These are phyloP conservation scores for Lamprologus speciosus DNA, from an alignment of 2,113 vertebrate species.

Conservation along the genomic window DNA sequence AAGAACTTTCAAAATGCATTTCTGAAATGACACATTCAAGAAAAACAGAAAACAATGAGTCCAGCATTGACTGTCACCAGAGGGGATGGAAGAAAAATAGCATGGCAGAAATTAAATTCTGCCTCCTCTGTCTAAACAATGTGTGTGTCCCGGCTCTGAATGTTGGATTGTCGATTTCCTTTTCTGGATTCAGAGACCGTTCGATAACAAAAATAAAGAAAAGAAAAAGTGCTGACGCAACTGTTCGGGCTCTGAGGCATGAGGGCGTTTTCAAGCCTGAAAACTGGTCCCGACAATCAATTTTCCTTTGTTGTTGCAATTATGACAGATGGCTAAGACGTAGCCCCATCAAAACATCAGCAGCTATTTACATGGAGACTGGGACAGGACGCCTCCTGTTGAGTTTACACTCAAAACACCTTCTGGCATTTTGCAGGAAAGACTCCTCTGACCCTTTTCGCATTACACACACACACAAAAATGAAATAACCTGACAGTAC, in stretches of 20 bases:
- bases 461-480: not conserved
- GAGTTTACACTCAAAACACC: not conserved
- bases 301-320: not conserved
- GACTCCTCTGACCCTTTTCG: not conserved
- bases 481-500: not conserved
- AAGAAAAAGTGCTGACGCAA: not conserved
- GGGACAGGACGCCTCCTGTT: not conserved
- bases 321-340: not conserved
- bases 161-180: not conserved
- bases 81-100: not conserved
- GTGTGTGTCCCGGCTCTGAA: not conserved
- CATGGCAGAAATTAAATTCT: not conserved
- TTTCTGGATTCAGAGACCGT: not conserved
- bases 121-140: not conserved
- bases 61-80: not conserved
- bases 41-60: not conserved
- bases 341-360: not conserved
- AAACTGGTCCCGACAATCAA: not conserved
- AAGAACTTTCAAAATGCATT: not conserved
- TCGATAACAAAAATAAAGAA: not conserved
- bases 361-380: not conserved
- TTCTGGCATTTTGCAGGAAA: not conserved
- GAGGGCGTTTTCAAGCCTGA: not conserved
- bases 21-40: not conserved
- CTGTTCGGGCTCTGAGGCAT: not conserved